phyloP scores from a whole-genome alignment of 2,888 invertebrate species.

The Cylindroiulus punctatus region DNA sequence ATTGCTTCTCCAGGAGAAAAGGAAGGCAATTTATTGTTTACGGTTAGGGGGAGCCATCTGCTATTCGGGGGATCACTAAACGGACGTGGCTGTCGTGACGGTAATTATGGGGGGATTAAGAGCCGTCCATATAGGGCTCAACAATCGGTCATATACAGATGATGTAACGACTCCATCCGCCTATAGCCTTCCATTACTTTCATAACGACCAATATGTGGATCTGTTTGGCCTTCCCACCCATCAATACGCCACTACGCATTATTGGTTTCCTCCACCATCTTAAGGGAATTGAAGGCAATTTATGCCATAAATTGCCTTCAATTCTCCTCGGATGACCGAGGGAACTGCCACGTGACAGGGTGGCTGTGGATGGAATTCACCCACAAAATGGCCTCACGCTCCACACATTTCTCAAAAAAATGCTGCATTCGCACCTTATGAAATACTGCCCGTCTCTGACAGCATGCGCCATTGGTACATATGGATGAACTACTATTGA shows the following conservation, averaged over 20 bases:
- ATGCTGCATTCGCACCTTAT: no score
- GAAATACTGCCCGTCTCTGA: no score
- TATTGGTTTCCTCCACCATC: slow-evolving; percentile 41
- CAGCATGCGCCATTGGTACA: no score
- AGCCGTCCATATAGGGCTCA: not conserved
- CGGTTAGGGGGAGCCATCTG: slow-evolving; percentile 23
- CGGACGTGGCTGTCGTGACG: slow-evolving; percentile 44
- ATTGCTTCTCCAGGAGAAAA: slow-evolving; percentile 6
- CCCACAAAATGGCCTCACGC: no score
- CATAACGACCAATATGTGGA: slow-evolving; percentile 13
- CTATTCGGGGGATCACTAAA: not conserved
- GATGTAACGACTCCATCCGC: not conserved
- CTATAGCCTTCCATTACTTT: slow-evolving; percentile 16
- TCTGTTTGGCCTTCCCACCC: slow-evolving; percentile 34
- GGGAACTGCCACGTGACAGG: no score
- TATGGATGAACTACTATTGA: no score
- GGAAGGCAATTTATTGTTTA: slow-evolving; percentile 8
- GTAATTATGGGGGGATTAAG: slow-evolving; percentile 41
- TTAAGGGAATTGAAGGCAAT: slow-evolving; percentile 39
- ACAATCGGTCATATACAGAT: slow-evolving; percentile 34
- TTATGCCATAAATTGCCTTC: slow-evolving; percentile 41
- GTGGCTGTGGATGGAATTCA: no score
- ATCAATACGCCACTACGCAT: not conserved
- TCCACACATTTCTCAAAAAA: no score
- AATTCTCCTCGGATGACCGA: slow-evolving; percentile 39